Base-by-base conservation (phyloP, 2,888 invertebrate species). In the Allacma fusca region DNA sequence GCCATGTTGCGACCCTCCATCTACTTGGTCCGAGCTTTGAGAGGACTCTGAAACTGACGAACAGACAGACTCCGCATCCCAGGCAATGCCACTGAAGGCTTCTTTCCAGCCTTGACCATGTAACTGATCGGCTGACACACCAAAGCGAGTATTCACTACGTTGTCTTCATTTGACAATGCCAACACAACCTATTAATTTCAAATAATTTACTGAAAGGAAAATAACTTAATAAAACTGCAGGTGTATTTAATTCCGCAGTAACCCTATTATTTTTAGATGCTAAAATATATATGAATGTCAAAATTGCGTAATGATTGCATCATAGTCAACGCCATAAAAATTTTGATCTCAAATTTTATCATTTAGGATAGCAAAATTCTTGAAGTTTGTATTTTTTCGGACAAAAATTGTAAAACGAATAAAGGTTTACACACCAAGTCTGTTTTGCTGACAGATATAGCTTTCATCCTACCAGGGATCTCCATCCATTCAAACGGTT, bases 401-500 rank as follows among this genome's bases (percentile, higher is more conserved):
- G 16, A 40, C 1, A 26, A 19, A 65, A 13, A n/a, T 28, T 70
- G 43, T 29, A 71, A 28, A 69, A 13, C 44, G 21, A n/a, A 67
- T 24, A 65, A 24, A 67, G n/a, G 23, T 67, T 28, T n/a, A n/a
- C 71, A 28, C n/a, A 83, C 82, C 72, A 78, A 70, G 75, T 83
- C 83, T 7, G 77, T 78, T 23, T 76, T 78, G 68, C 80, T 81
- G n/a, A 82, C 83, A 24, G 80, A 81, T 70, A 83, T 81, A 26
- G 80, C 78, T 75, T 81, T 83, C 78, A 82, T 78, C 62, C 74
- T 76, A 0, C 82, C 81, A 5, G 83, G 83, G 28, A 83, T 82
- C 68, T 83, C 82, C 43, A 79, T 78, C 83, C 83, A 83, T 43
- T 82, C 82, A 34, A 81, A 80, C 0, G 71, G 70, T n/a, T 67